phyloP scores from a whole-genome alignment of 2,888 invertebrate genomes.

The Lymantria dispar region DNA sequence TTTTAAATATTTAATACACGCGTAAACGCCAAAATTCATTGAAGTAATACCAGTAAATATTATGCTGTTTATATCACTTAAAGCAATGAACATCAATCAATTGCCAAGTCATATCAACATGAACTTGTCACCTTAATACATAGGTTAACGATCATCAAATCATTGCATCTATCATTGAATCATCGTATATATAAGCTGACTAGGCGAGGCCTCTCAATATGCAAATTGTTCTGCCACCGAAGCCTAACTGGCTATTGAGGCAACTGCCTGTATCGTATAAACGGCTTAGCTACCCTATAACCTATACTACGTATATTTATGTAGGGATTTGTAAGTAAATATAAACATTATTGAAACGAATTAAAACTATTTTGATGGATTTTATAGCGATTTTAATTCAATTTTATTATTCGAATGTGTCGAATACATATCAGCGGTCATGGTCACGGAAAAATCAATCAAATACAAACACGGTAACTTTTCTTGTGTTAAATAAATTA shows the following conservation, averaged over 20 bases:
- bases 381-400: too few species aligned
- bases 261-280: conserved; percentile 48
- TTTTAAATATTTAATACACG: too few species aligned
- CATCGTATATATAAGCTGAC: conserved; percentile 40
- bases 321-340: background rate
- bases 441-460: too few species aligned
- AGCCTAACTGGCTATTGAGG: conserved; percentile 55
- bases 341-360: too few species aligned
- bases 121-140: conserved; percentile 18
- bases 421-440: too few species aligned
- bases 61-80: too few species aligned
- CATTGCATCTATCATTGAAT: conserved; percentile 40
- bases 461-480: too few species aligned
- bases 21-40: too few species aligned
- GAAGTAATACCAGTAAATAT: too few species aligned
- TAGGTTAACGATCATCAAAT: conserved; percentile 45
- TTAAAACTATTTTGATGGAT: too few species aligned
- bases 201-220: conserved; percentile 47
- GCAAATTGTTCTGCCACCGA: conserved; percentile 54
- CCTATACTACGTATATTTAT: background rate
- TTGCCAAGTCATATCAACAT: background rate
- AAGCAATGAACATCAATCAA: background rate
- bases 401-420: too few species aligned
- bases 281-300: conserved; percentile 23
- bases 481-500: too few species aligned